Conservation (phyloP, 53 echinoderm and acorn worm genomes). For the Luidia sarsii region DNA sequence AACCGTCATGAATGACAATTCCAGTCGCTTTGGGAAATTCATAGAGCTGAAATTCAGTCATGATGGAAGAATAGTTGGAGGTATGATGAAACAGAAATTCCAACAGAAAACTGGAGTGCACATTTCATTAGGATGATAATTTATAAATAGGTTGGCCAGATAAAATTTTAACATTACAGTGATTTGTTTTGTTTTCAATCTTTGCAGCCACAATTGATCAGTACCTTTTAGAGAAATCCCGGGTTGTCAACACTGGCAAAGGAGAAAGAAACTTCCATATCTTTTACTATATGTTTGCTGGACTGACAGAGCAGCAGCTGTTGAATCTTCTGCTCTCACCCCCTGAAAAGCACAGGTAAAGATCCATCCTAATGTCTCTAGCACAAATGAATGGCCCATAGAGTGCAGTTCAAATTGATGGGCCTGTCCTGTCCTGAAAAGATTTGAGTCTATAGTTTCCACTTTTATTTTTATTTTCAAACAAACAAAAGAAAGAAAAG, state of each 20-base stretch:
- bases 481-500: too few relatives aligned
- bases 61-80: constrained; percentile 88
- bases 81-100: constrained; percentile 72
- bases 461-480: too few relatives aligned
- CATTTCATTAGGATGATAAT: too few relatives aligned
- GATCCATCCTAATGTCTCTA: neutral
- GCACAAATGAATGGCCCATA: too few relatives aligned
- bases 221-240: constrained; percentile 93
- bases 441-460: too few relatives aligned
- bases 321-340: constrained; percentile 77
- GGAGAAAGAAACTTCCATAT: constrained; percentile 95
- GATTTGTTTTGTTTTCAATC: too few relatives aligned
- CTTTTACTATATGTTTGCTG: constrained; percentile 99
- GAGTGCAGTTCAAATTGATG: too few relatives aligned
- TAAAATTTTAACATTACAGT: too few relatives aligned
- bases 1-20: constrained; percentile 96
- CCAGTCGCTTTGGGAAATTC: constrained; percentile 96
- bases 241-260: constrained; percentile 75
- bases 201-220: constrained; percentile 88
- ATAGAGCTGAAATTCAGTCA: constrained; percentile 82
- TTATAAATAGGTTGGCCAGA: too few relatives aligned
- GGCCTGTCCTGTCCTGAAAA: too few relatives aligned
- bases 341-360: constrained; percentile 96
- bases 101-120: too few relatives aligned
- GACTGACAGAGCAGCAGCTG: constrained; percentile 92